These are phyloP conservation scores for Rattus norvegicus DNA, from an alignment of 2,113 vertebrate genomes.

Conservation along the genomic window DNA sequence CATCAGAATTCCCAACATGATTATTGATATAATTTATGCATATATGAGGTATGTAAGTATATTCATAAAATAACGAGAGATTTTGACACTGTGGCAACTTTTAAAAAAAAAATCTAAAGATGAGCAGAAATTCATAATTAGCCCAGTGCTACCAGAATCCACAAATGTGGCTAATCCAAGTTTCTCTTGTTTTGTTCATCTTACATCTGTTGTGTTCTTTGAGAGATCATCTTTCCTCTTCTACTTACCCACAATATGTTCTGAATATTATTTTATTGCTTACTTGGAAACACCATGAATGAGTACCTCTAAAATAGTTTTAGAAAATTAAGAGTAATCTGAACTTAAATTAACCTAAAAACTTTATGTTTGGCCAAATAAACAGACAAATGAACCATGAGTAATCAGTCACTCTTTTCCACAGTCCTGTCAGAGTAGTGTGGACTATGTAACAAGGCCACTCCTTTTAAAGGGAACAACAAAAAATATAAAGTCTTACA, in stretches of 20 bases:
- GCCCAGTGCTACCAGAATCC: neutral
- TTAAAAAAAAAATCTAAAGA: neutral
- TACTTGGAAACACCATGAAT: neutral
- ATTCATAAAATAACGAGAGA: constrained; percentile 1
- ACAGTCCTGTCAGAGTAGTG: neutral
- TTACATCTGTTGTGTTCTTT: neutral
- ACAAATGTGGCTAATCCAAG: neutral
- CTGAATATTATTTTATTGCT: neutral
- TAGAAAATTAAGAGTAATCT: neutral
- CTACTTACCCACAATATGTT: neutral
- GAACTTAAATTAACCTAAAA: neutral
- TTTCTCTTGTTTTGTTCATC: neutral
- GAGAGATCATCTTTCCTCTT: neutral
- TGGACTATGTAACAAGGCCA: neutral
- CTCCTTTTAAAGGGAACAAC: neutral
- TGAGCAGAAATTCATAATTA: constrained; percentile 23
- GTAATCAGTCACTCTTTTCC: neutral
- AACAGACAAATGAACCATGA: neutral
- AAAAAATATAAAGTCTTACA: neutral
- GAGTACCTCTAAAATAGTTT: neutral
- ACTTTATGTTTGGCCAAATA: neutral
- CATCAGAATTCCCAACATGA: neutral
- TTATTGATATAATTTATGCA: neutral
- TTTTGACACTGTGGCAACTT: neutral
- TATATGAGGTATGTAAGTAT: neutral